Evolutionary conservation across 2,888 invertebrate species (phyloP).

Genomic region (Sinotaia quadrata): DNA sequence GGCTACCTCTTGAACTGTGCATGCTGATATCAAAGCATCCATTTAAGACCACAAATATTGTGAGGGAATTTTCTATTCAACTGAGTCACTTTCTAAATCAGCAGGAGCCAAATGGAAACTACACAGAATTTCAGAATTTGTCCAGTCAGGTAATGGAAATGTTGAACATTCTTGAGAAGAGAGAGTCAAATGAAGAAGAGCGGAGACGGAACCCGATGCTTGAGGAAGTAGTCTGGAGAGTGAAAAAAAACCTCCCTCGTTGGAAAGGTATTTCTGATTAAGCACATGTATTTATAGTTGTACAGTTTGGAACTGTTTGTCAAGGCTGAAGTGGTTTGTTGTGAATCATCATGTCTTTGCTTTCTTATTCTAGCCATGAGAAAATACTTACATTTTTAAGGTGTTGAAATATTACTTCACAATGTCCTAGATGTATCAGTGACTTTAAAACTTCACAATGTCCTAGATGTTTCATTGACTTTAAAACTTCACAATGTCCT

Average conservation of each 20-base stretch:
- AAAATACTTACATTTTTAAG: no score
- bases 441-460: no score
- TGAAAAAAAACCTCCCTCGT: conserved; percentile 3
- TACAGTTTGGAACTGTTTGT: no score
- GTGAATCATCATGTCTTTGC: no score
- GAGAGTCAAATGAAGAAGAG: conserved; percentile 13
- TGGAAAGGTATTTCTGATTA: conserved; percentile 25
- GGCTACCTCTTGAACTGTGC: not conserved
- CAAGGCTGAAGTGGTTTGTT: no score
- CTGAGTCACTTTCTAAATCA: not conserved
- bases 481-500: no score
- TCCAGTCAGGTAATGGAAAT: not conserved
- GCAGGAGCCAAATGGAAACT: not conserved
- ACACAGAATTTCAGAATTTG: not conserved
- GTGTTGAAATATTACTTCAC: no score
- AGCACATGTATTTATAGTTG: no score
- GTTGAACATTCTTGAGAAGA: not conserved
- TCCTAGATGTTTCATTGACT: no score
- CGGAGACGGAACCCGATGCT: conserved; percentile 12
- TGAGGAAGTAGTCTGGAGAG: conserved; percentile 11
- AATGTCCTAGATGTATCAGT: no score
- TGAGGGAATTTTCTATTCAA: not conserved
- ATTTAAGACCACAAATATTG: not conserved
- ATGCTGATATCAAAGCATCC: not conserved
- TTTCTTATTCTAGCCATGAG: no score